Conservation (phyloP, 2,888 invertebrate genomes). For the Cyrtodaria siliqua region DNA sequence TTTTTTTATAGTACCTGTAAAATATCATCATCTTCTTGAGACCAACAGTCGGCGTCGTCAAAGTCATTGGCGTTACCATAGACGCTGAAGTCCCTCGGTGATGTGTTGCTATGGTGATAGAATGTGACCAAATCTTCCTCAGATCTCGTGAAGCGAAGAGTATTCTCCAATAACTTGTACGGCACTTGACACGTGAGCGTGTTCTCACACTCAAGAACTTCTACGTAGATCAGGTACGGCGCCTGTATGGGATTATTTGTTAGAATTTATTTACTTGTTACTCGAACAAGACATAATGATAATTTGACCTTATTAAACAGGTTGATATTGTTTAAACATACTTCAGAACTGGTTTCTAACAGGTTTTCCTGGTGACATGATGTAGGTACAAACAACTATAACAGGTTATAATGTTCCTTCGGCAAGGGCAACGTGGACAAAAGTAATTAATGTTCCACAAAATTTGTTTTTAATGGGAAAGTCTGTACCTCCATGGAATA, state of each 20-base stretch:
- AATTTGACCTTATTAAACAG: background rate
- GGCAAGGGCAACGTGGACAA: too few species aligned
- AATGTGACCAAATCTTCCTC: slow-evolving; percentile 92
- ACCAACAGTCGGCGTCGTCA: slow-evolving; percentile 92
- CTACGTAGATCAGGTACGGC: slow-evolving; percentile 99
- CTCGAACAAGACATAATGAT: background rate
- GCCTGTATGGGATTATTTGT: slow-evolving; percentile 88
- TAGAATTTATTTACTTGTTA: background rate
- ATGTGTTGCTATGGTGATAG: slow-evolving; percentile 64
- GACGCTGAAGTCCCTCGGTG: slow-evolving; percentile 80
- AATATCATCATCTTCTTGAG: slow-evolving; percentile 98
- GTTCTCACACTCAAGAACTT: slow-evolving; percentile 96
- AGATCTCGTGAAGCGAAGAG: slow-evolving; percentile 95
- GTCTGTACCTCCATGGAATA: too few species aligned
- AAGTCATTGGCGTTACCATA: slow-evolving; percentile 79
- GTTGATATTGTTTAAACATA: background rate
- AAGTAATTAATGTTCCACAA: too few species aligned
- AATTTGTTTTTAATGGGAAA: too few species aligned
- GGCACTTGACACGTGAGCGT: slow-evolving; percentile 94
- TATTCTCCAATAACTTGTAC: slow-evolving; percentile 89
- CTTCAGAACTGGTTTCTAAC: too few species aligned
- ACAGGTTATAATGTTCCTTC: too few species aligned
- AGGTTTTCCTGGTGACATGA: too few species aligned
- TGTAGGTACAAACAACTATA: too few species aligned
- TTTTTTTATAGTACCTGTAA: too few species aligned